Base-by-base conservation (phyloP, 2,888 invertebrate genomes). In the Elysia crispata region DNA sequence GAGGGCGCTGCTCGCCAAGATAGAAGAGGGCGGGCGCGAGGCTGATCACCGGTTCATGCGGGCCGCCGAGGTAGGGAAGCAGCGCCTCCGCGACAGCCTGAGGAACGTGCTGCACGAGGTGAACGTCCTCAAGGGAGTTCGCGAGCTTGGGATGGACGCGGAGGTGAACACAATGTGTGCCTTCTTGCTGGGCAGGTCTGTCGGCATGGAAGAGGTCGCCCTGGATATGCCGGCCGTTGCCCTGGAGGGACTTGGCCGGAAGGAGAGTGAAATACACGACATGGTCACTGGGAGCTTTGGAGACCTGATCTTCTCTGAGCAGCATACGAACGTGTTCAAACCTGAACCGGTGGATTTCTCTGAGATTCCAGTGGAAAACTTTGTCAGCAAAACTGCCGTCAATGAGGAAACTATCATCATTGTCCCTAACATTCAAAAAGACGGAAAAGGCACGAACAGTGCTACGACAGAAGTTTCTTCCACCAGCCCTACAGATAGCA, bases 1-100 rank as follows among this genome's bases (percentile, higher is more conserved):
- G 77, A 80, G 86, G 73, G 81, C 84, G 75, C 82, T 88, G n/a
- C 66, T 88, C 0, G 67, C 84, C 0, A 81, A 85, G 20, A 81
- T 88, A 11, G 87, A 88, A 25, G 76, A 74, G 50, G 67, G 80
- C n/a, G 76, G 76, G 50, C 66, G 80, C n/a, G 62, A 81, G 20
- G 73, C 77, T n/a, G 81, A 82, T 54, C 81, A 85, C 20, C 31
- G 72, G 54, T 82, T 85, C 76, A 67, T 77, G 30, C 33, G 54
- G 13, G 81, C 75, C 11, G 79, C 76, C 18, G 85, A 85, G 31
- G 69, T 30, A 13, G 75, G 82, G 3, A 80, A 84, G 49, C 33
- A 49, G 8, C 77, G 79, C 15, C 81, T 85, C 50, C 76, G 82
- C 15, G 50, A 72, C 54, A 81, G 80, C 31, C 81, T 85, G 64